Evolutionary conservation across 2,113 vertebrate species (phyloP).

Genomic region (Varanus komodoensis): DNA sequence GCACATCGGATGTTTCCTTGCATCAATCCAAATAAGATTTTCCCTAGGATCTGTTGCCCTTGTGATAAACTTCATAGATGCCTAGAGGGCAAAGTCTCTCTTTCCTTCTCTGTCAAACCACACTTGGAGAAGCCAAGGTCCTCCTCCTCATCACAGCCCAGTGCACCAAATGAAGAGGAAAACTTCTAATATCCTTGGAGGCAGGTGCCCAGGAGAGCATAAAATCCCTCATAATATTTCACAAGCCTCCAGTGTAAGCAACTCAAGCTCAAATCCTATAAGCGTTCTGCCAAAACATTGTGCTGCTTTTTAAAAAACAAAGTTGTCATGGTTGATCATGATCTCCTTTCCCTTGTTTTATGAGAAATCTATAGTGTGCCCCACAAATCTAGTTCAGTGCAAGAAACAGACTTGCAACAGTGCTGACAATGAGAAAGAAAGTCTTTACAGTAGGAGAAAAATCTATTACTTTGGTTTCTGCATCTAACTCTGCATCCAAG

Average conservation of each 20-base stretch:
- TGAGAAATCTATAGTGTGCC: not conserved
- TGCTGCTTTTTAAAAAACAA: not conserved
- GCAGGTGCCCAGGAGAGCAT: not conserved
- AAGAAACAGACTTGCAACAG: not conserved
- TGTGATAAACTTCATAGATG: not conserved
- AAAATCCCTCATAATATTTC: conserved; percentile 21
- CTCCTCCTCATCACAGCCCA: conserved; percentile 9
- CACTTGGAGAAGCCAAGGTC: not conserved
- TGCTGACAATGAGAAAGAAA: not conserved
- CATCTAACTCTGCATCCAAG: not conserved
- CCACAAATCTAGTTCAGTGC: not conserved
- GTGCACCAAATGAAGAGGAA: conserved; percentile 11
- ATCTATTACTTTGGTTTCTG: not conserved
- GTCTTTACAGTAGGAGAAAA: not conserved
- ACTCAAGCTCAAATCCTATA: not conserved
- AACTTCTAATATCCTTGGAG: conserved; percentile 6
- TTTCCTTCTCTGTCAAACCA: conserved; percentile 2
- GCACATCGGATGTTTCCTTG: not conserved
- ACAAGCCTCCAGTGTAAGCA: not conserved
- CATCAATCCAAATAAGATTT: not conserved
- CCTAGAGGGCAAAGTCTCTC: not conserved
- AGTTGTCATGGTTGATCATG: not conserved
- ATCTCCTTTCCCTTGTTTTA: not conserved
- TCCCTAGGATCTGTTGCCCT: not conserved
- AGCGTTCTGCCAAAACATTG: not conserved